phyloP scores from a whole-genome alignment of 2,797 vertebrate genomes.

The Naso thynnoides region DNA sequence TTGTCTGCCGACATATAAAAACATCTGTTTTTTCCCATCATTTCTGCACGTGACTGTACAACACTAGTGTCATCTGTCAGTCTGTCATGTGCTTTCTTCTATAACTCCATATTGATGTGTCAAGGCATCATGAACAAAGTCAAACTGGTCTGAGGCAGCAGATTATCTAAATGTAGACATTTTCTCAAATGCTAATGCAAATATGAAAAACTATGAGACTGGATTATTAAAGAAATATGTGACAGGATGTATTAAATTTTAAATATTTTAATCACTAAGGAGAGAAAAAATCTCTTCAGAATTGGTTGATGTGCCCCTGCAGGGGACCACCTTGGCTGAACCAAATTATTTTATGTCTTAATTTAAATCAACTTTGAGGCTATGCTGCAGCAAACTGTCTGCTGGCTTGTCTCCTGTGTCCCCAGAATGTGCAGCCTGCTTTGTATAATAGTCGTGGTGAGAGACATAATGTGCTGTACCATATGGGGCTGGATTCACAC shows the following conservation, averaged over 20 bases:
- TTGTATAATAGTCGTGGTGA: conserved; percentile 62
- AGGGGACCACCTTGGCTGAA: conserved; percentile 35
- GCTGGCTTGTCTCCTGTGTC: conserved; percentile 33
- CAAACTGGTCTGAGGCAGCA: too few relatives aligned
- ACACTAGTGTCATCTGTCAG: too few relatives aligned
- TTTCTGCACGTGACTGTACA: too few relatives aligned
- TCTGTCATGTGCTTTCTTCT: too few relatives aligned
- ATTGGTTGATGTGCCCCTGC: conserved; percentile 23
- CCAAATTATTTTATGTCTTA: conserved; percentile 35
- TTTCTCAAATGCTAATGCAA: conserved; percentile 44
- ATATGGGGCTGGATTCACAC: conserved; percentile 69
- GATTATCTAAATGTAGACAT: too few relatives aligned
- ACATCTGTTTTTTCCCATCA: too few relatives aligned
- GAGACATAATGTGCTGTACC: conserved; percentile 58
- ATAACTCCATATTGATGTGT: too few relatives aligned
- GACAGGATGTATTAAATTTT: conserved; percentile 32
- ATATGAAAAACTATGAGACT: conserved; percentile 19
- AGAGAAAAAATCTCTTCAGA: conserved; percentile 48
- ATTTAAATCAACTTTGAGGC: conserved; percentile 44
- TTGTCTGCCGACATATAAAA: too few relatives aligned
- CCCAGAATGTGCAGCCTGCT: conserved; percentile 46
- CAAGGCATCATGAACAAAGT: too few relatives aligned
- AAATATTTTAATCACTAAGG: conserved; percentile 50
- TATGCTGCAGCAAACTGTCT: conserved; percentile 10
- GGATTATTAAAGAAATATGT: conserved; percentile 49